phyloP scores from a whole-genome alignment of 2,113 vertebrate species.

The Sardina pilchardus region DNA sequence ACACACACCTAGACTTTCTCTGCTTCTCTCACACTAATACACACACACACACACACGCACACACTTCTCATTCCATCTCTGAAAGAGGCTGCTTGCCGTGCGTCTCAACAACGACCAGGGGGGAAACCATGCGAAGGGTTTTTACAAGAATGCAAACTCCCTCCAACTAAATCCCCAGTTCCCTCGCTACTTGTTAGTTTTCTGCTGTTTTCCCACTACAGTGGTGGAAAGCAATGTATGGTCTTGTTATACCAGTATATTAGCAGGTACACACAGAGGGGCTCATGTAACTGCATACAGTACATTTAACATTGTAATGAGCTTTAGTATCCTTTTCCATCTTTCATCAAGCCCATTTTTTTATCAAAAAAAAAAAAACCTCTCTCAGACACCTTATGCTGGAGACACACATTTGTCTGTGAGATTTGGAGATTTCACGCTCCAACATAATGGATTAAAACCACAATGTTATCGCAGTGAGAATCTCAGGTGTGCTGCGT shows the following conservation, averaged over 20 bases:
- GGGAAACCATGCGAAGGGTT: not conserved
- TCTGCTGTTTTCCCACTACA: not conserved
- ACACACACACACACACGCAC: not conserved
- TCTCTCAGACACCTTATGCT: no score
- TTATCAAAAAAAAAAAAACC: no score
- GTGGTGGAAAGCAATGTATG: not conserved
- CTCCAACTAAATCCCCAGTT: not conserved
- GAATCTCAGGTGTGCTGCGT: not conserved
- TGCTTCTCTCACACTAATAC: not conserved
- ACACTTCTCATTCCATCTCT: not conserved
- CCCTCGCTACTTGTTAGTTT: not conserved
- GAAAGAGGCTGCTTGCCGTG: not conserved
- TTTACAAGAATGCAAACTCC: not conserved
- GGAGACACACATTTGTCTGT: no score
- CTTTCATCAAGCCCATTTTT: not conserved
- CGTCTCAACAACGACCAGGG: not conserved
- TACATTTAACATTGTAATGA: not conserved
- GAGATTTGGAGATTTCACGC: no score
- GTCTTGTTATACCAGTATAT: not conserved
- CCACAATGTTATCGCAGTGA: no score
- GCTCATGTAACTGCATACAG: not conserved
- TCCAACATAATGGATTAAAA: no score
- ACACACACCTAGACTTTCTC: no score
- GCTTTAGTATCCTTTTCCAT: not conserved
- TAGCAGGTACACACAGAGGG: not conserved